These are phyloP conservation scores for Clepsis dumicolana DNA, from an alignment of 2,888 invertebrate species.

Conservation along the genomic window DNA sequence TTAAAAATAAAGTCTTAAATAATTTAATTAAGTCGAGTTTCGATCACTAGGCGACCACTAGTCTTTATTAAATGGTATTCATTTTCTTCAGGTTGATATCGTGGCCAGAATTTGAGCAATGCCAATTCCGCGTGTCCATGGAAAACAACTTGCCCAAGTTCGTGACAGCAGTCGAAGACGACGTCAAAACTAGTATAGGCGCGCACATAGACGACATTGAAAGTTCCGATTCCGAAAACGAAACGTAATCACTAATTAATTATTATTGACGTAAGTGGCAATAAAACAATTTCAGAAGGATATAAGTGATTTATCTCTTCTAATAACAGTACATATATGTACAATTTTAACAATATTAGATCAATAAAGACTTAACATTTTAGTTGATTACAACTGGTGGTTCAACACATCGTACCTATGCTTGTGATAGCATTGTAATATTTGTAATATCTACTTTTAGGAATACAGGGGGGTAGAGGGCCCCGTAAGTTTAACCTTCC, in stretches of 20 bases:
- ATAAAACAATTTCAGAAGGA: constrained; percentile 58
- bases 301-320: constrained; percentile 56
- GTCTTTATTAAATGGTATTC: too few species aligned
- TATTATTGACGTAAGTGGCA: constrained; percentile 49
- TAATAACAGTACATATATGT: constrained; percentile 55
- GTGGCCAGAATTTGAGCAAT: constrained; percentile 89
- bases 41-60: too few species aligned
- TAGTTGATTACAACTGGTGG: neutral
- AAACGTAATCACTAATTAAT: constrained; percentile 46
- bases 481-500: too few species aligned
- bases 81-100: constrained; percentile 79
- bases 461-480: too few species aligned
- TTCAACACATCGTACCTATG: neutral
- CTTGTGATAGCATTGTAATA: too few species aligned
- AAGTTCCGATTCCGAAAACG: constrained; percentile 63
- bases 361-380: constrained; percentile 25
- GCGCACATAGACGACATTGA: constrained; percentile 71
- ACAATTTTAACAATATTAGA: constrained; percentile 51
- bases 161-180: constrained; percentile 67
- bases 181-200: constrained; percentile 61
- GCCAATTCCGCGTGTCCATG: constrained; percentile 88
- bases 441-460: neutral
- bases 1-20: too few species aligned
- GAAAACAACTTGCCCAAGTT: constrained; percentile 86
- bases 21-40: too few species aligned